These are phyloP conservation scores for Acanthacorydalis orientalis DNA, from an alignment of 2,888 invertebrate species.

Conservation along the genomic window DNA sequence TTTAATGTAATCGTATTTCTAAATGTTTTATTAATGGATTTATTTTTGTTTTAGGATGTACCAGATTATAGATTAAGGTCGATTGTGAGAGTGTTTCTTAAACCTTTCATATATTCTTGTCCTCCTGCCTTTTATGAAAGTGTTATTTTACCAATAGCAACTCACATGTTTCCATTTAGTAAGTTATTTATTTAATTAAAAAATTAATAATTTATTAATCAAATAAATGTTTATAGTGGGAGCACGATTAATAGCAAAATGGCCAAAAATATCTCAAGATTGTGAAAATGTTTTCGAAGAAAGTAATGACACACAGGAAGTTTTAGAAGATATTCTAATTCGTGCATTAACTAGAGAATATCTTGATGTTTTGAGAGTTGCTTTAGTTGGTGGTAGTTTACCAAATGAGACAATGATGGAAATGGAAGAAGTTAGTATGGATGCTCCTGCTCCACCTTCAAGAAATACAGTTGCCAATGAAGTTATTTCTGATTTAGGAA, in stretches of 20 bases:
- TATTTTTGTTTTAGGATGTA: slow-evolving; percentile 39
- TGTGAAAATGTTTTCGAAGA: slow-evolving; percentile 64
- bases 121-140: slow-evolving; percentile 62
- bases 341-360: slow-evolving; percentile 77
- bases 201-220: neutral
- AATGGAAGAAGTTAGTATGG: slow-evolving; percentile 51
- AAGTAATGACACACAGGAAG: slow-evolving; percentile 62
- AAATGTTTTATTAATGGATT: slow-evolving; percentile 8
- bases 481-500: slow-evolving; percentile 67
- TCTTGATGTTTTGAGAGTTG: slow-evolving; percentile 61
- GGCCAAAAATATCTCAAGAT: slow-evolving; percentile 62
- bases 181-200: slow-evolving; percentile 22
- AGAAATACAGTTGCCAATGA: slow-evolving; percentile 41
- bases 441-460: slow-evolving; percentile 37
- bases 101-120: slow-evolving; percentile 72
- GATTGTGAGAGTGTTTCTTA: slow-evolving; percentile 68
- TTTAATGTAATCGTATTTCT: neutral
- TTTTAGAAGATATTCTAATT: slow-evolving; percentile 72
- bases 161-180: slow-evolving; percentile 65
- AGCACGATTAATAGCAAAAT: slow-evolving; percentile 51
- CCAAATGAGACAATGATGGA: slow-evolving; percentile 41
- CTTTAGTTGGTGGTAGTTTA: slow-evolving; percentile 50
- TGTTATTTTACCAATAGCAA: slow-evolving; percentile 64
- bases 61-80: slow-evolving; percentile 76
- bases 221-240: slow-evolving; percentile 32